phyloP scores from a whole-genome alignment of 2,797 vertebrate species.

The Trematomus bernacchii region DNA sequence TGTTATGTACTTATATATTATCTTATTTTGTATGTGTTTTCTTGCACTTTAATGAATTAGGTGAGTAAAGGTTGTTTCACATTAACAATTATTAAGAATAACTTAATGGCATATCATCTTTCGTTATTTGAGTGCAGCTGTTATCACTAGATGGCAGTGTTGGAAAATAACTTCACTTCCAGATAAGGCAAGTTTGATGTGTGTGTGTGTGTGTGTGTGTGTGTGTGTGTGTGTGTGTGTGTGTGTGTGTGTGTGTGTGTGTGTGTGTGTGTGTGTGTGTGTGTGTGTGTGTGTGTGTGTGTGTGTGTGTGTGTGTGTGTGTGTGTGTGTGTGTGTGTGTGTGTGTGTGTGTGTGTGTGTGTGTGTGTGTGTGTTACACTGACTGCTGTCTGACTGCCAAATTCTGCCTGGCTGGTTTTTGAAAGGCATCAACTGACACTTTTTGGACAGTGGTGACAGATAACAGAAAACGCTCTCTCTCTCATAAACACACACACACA shows the following conservation, averaged over 20 bases:
- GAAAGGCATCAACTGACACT: conserved; percentile 54
- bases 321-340: background rate
- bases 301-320: background rate
- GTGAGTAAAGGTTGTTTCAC: background rate
- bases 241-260: background rate
- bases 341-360: background rate
- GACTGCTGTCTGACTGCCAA: conserved; percentile 4
- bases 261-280: conserved; percentile 3
- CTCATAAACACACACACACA: background rate
- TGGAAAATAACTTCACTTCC: background rate
- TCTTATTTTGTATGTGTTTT: background rate
- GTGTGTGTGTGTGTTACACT: background rate
- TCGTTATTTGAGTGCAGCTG: background rate
- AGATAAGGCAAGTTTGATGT: conserved; percentile 6
- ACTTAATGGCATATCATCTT: background rate
- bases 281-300: background rate
- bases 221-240: background rate
- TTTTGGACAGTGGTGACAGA: conserved; percentile 55
- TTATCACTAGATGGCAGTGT: conserved; percentile 76
- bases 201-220: background rate
- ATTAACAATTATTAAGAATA: background rate
- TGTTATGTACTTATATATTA: background rate
- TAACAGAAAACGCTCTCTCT: conserved; percentile 16
- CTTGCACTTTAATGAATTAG: background rate
- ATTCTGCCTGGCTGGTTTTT: conserved; percentile 18